Base-by-base conservation (phyloP, 2,888 invertebrate genomes). In the Cheilosia soror region DNA sequence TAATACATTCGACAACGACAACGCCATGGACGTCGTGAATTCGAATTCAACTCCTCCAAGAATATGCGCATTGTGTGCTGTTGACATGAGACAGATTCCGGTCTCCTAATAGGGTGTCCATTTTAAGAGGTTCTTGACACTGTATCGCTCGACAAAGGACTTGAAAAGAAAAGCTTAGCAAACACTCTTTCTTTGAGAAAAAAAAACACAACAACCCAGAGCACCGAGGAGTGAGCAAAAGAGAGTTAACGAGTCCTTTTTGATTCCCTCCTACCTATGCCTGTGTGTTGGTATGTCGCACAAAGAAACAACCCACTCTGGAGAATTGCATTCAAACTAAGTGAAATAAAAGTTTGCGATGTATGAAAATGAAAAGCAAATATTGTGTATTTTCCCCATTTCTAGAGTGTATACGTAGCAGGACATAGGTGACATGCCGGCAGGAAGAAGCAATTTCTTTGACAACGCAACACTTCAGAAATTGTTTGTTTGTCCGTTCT, bases 111-210 rank as follows among this genome's bases (percentile, higher is more conserved):
- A 87, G 87, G 87, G 87, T 87, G 87, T 87, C 87, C 87, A 87
- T 87, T 87, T 87, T 87, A 87, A 87, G 87, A 87, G 87, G 87
- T 87, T 87, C 87, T 87, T 87, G 87, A 87, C 87, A 87, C 87
- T 87, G 87, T 86, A 86, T 69, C 80, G 75, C 66, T 63, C 76
- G 71, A 77, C 76, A 85, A 85, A 85, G 44, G 85, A 72, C 62
- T 77, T 72, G 68, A 76, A 81, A 81, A 81, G 85, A 81, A 85
- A 85, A 85, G 85, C 85, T 81, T 57, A 81, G 85, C 81, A 85
- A 85, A 85, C 72, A 85, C 85, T 85, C 76, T 71, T 76, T 76
- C 71, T 80, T 85, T 62, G 51, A 75, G 44, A 31, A 76, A 65
- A 69, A 31, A 72, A 60, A 69, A 44, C 5, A 69, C 51, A 63